Base-by-base conservation (phyloP, 2,888 invertebrate species). In the Phaedon cochleariae region DNA sequence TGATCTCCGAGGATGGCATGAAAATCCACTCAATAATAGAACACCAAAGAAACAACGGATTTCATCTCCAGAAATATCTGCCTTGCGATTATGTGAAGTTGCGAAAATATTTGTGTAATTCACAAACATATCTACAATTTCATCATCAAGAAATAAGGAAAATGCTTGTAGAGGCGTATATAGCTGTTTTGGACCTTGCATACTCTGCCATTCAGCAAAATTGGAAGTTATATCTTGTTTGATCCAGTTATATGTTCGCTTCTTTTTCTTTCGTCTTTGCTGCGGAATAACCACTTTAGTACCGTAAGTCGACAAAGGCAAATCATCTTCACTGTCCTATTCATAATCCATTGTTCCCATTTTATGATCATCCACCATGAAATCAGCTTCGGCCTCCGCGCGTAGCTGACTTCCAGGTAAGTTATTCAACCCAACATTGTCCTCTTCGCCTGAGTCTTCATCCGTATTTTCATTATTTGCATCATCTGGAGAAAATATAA, bases 101-200 rank as follows among this genome's bases (percentile, higher is more conserved):
- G 49, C 41, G 10, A 41, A 15, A 2, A 41, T 41, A 17, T 41
- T 12, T 6, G 26, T 26, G 26, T 26, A 49, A 20, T 49, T 49
- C 49, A 49, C 17, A 6, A 49, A 22, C 49, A 49, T 49, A 49
- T 49, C 22, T 49, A 49, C 21, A 21, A 49, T 49, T 49, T 49
- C 49, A 6, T 21, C 21, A 49, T 49, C 49, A 21, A 49, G 21
- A 49, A 49, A 49, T 49, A 20, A 20, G 22, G 20, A 49, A 21
- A 49, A 49, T 49, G 49, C 49, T 20, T 49, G 49, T 49, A 49
- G 49, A 49, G 49, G 49, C 18, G 49, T 49, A 49, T 49, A 49
- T 7, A 49, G 49, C 49, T 49, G 49, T 20, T 49, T 49, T 49
- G 49, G 49, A 20, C 21, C 49, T 22, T 22, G 41, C 3, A 41